phyloP scores from a whole-genome alignment of 2,113 vertebrate genomes.

The Odontophorus gujanensis region DNA sequence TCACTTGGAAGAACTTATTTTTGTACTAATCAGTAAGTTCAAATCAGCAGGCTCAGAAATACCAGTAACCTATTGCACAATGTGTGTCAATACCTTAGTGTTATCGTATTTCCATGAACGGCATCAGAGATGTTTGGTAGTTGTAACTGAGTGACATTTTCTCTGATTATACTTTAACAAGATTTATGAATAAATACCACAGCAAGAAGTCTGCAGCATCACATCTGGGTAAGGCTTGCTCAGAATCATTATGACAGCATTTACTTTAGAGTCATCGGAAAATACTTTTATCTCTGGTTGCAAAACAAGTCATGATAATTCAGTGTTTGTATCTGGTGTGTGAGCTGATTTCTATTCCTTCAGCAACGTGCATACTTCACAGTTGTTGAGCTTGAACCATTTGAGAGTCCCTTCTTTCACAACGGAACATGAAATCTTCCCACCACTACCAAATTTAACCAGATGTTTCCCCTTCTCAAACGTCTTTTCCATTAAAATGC shows the following conservation, averaged over 20 bases:
- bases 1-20: not conserved
- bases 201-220: constrained; percentile 29
- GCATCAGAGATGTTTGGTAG: constrained; percentile 21
- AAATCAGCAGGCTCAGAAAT: not conserved
- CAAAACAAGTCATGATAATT: constrained; percentile 35
- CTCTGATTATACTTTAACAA: constrained; percentile 52
- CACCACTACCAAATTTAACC: not conserved
- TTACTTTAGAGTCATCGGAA: constrained; percentile 35
- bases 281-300: constrained; percentile 40
- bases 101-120: constrained; percentile 18
- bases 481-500: not conserved
- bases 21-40: not conserved
- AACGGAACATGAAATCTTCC: not conserved
- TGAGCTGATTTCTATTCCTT: constrained; percentile 7
- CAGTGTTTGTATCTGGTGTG: not conserved
- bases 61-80: not conserved
- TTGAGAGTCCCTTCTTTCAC: not conserved
- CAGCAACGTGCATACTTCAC: not conserved
- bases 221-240: constrained; percentile 4
- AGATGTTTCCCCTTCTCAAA: not conserved
- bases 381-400: not conserved
- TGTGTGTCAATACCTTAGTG: not conserved
- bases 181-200: constrained; percentile 54
- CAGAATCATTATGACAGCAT: constrained; percentile 25
- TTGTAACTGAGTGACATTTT: constrained; percentile 39